Base-by-base conservation (phyloP, 2,888 invertebrate genomes). In the Lasioglossum calceatum region DNA sequence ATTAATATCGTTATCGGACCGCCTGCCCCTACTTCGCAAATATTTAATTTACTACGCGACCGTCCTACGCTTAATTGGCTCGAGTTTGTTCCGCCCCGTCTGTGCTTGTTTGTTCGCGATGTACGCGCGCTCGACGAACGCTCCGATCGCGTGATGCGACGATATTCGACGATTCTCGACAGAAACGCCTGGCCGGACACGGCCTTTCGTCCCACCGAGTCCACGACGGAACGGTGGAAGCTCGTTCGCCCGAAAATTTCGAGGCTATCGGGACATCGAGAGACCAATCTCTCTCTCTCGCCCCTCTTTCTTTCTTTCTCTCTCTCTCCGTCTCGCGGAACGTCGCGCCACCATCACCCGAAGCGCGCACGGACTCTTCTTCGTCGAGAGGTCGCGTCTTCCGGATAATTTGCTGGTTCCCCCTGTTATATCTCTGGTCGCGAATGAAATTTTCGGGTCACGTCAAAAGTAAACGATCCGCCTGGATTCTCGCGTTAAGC, bases 391-490 rank as follows among this genome's bases (percentile, higher is more conserved):
- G 67, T 36, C 12, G 36, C 54, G 19, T 74, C 54, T 70, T n/a
- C 72, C 47, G 67, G 73, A 54, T 77, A 75, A 84, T 77, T 86
- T 73, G 50, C 27, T 54, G 61, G 77, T 85, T 50, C 19, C 77
- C 70, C 27, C 64, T 16, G 58, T 58, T 85, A 79, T 82, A 7
- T 39, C 70, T 23, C 79, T 67, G 61, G 79, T 74, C 77, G 54
- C 84, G 77, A 90, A 89, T 89, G 81, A 88, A 89, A 90, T 89
- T 89, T 89, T 76, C 78, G 71, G 85, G 89, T 89, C 89, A 90
- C 89, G 88, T 84, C 85, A 90, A 87, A 85, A 77, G 90, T 87
- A 90, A 84, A 89, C 87, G 90, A 82, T 82, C 79, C 85, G 82
- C 39, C 70, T 58, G 81, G 88, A 90, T 83, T 80, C 70, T 83